A percentile compares a stretch with the other conserved stretches of the same genome.
phyloP scores from a whole-genome alignment of 2,888 invertebrate genomes.

The Mythimna albipuncta region DNA sequence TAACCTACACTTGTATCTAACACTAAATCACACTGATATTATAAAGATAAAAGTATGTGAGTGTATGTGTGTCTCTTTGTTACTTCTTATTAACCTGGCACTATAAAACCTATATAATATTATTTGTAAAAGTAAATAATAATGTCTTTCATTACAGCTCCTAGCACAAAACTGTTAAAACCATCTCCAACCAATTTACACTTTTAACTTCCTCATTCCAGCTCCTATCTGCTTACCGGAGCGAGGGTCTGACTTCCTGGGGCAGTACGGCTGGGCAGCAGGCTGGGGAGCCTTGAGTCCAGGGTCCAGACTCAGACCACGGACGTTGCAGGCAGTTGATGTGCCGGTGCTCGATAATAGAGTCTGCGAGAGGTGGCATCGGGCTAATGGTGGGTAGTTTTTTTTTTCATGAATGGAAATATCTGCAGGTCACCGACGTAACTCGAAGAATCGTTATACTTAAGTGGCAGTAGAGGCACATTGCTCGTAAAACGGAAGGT shows the following conservation, averaged over 20 bases:
- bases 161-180: not conserved
- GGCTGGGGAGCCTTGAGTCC: constrained; percentile 97
- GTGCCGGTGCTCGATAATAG: constrained; percentile 98
- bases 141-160: not conserved
- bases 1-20: too few species aligned
- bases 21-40: too few species aligned
- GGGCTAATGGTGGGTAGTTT: constrained; percentile 89
- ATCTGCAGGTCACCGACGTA: too few species aligned
- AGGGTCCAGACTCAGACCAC: constrained; percentile 96
- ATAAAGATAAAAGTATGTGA: too few species aligned
- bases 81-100: too few species aligned
- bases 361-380: constrained; percentile 92
- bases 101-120: too few species aligned
- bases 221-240: constrained; percentile 97
- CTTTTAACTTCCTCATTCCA: constrained; percentile 71
- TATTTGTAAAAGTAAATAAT: too few species aligned
- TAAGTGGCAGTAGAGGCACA: too few species aligned
- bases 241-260: constrained; percentile 96
- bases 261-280: constrained; percentile 97
- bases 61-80: too few species aligned
- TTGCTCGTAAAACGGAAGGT: too few species aligned
- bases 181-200: not conserved
- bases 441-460: too few species aligned
- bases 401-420: not conserved
- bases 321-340: constrained; percentile 97